Base-by-base conservation (phyloP, 2,888 invertebrate species). In the Escarpia spicata region DNA sequence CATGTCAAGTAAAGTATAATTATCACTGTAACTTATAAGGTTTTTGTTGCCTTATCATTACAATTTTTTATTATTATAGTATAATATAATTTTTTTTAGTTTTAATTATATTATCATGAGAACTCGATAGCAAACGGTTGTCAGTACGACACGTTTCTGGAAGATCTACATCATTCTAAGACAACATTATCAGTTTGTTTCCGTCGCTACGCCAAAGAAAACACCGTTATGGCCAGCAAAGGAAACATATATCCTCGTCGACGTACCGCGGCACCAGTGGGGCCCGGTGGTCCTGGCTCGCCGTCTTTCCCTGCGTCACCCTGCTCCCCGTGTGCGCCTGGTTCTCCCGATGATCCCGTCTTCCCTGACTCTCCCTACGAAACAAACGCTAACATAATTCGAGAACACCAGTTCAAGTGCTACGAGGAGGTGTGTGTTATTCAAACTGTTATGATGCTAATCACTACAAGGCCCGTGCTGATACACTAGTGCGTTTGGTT, bases 351-450 rank as follows among this genome's bases (percentile, higher is more conserved):
- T 8, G 93, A 93, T 2, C 95, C 95, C 75, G 93, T 93, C 89
- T 94, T 94, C 9, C 95, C 95, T 37, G 94, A 90, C 90, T 95
- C 94, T 91, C 95, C 95, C 93, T 93, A 92, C 93, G 94, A 92
- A 91, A 37, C 93, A 52, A 15, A 75, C 2, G 12, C 44, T n/a
- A 12, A 10, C 91, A 44, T 10, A 19, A 91, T 43, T 91, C 37
- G 44, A 31, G 15, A 91, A 44, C 6, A 44, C 15, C 19, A 15
- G 9, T 52, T 52, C 52, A 52, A 52, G 12, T 9, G 52, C 91
- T 91, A 31, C 44, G 19, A 19, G 91, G 91, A 19, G 9, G 90
- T 90, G 52, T 60, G 19, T 60, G 26, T 60, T 60, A 19, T 26
- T 60, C 75, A 6, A 19, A 26, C 19, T 75, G 60, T 1, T 10